A percentile compares a stretch with the other conserved stretches of the same genome.
These are phyloP conservation scores for Pimephales promelas DNA, from an alignment of 2,113 vertebrate species.

Conservation along the genomic window DNA sequence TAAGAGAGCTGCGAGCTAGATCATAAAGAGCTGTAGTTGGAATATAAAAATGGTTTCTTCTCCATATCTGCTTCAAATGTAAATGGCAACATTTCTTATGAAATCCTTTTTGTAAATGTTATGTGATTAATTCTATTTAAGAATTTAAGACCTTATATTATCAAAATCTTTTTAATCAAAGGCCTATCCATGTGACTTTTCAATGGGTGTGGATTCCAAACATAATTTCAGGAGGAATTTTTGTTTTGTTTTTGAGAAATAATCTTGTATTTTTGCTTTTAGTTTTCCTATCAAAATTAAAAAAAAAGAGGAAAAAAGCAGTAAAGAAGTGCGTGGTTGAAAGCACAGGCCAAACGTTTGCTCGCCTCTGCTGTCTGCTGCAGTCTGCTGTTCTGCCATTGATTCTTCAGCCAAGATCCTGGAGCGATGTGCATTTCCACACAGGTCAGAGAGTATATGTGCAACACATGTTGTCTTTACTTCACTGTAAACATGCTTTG, in stretches of 20 bases:
- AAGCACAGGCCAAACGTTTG: conserved; percentile 17
- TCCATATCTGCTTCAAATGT: neutral
- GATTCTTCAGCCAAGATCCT: conserved; percentile 34
- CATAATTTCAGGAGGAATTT: neutral
- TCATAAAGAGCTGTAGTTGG: neutral
- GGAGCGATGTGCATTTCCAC: conserved; percentile 13
- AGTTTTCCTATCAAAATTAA: neutral
- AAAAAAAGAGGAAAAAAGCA: neutral
- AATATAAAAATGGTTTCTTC: neutral
- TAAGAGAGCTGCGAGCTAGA: neutral
- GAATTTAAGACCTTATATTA: neutral
- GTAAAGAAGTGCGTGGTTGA: neutral
- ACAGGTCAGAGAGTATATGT: conserved; percentile 26
- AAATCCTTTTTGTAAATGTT: neutral
- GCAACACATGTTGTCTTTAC: conserved; percentile 31
- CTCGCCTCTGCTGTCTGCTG: conserved; percentile 26
- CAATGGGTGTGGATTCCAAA: too few relatives aligned
- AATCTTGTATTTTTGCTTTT: neutral
- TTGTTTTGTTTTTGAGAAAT: neutral
- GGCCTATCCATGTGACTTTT: neutral
- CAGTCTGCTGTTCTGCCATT: conserved; percentile 31
- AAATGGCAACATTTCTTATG: neutral
- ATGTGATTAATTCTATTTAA: neutral
- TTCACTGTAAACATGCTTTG: conserved; percentile 30
- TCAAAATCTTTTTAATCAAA: neutral